A percentile compares a stretch with the other conserved stretches of the same genome.
These are phyloP conservation scores for Coronaproctus castanopsis DNA, from an alignment of 2,888 invertebrate genomes.

Conservation along the genomic window DNA sequence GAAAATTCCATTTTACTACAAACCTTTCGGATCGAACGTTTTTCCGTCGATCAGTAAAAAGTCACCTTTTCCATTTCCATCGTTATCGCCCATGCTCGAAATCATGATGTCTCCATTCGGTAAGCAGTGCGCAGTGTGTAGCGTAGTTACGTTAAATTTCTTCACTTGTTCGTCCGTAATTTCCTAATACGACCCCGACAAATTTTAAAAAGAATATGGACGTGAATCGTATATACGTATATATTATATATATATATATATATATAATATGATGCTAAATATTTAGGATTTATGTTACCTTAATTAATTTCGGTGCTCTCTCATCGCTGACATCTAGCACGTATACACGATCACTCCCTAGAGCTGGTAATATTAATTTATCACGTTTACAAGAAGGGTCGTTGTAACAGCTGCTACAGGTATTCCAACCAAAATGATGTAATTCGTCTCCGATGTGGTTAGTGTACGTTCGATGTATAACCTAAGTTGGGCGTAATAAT, in stretches of 20 bases:
- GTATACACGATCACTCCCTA: conserved; percentile 66
- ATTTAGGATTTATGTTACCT: no score
- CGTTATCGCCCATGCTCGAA: conserved; percentile 72
- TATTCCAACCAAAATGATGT: conserved; percentile 93
- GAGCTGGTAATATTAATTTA: conserved; percentile 58
- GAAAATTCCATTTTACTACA: no score
- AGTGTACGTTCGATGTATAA: conserved; percentile 66
- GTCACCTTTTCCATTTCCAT: conserved; percentile 69
- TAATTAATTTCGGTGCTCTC: conserved; percentile 47
- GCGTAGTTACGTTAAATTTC: conserved; percentile 54
- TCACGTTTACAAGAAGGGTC: conserved; percentile 38
- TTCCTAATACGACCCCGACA: conserved; percentile 34
- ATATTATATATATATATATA: no score
- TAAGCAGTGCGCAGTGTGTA: conserved; percentile 86
- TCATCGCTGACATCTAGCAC: conserved; percentile 59
- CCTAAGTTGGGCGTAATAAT: no score
- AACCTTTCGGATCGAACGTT: conserved; percentile 54
- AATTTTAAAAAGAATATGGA: background rate
- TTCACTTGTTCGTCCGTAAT: conserved; percentile 63
- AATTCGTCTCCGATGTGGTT: conserved; percentile 64
- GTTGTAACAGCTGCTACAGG: conserved; percentile 76
- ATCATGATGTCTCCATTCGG: conserved; percentile 87
- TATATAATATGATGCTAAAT: background rate
- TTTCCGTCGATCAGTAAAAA: conserved; percentile 71
- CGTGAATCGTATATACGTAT: background rate